A percentile compares a stretch with the other conserved stretches of the same genome.
Evolutionary conservation across 2,113 vertebrate species (phyloP).

Genomic region (Columbina picui): DNA sequence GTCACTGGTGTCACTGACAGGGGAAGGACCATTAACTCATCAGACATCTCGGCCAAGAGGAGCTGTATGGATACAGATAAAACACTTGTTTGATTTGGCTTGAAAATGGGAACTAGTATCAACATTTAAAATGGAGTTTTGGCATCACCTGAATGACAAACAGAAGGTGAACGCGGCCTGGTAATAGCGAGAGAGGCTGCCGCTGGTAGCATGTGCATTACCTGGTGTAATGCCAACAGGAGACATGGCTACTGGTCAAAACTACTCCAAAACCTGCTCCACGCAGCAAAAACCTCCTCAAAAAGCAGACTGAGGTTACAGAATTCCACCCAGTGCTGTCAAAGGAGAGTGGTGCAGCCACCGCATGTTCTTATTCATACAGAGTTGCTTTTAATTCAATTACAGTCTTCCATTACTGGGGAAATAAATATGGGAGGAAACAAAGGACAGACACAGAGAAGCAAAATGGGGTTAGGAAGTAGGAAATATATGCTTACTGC

Average conservation of each 20-base stretch:
- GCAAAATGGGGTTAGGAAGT: constrained; percentile 23
- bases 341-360: background rate
- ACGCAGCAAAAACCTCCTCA: background rate
- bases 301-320: background rate
- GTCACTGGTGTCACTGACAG: background rate
- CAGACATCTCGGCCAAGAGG: background rate
- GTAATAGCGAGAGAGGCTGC: background rate
- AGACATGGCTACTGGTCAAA: background rate
- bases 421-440: constrained; percentile 65
- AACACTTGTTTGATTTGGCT: background rate
- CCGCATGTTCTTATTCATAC: background rate
- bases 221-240: background rate
- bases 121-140: background rate
- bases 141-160: background rate
- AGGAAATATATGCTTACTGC: constrained; percentile 4
- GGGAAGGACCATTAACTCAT: background rate
- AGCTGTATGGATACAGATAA: background rate
- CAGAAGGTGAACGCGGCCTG: background rate
- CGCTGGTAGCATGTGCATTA: background rate
- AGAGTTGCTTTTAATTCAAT: constrained; percentile 45
- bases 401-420: constrained; percentile 25
- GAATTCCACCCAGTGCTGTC: background rate
- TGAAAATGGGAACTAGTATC: background rate
- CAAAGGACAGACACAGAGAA: constrained; percentile 24
- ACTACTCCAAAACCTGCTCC: background rate